A percentile compares a stretch with the other conserved stretches of the same genome.
These are phyloP conservation scores for Antheraea mylitta DNA, from an alignment of 1,140 invertebrate species.

Conservation along the genomic window DNA sequence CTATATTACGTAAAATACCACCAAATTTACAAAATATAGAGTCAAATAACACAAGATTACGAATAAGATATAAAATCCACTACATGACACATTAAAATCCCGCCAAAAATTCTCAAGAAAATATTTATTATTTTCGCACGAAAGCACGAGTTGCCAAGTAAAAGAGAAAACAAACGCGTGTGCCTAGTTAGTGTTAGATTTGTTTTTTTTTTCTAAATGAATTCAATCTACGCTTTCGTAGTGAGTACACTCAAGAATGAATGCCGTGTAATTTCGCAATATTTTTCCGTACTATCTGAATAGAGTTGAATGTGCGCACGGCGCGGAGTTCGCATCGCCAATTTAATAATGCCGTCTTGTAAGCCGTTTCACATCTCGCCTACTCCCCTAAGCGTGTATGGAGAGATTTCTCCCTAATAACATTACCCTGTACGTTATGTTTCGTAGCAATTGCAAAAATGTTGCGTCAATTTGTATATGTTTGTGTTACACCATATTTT, in stretches of 20 bases:
- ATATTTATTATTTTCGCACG: too few species aligned
- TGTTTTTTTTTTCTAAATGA: background rate
- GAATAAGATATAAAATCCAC: too few species aligned
- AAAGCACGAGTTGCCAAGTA: too few species aligned
- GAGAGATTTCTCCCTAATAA: conserved; percentile 32
- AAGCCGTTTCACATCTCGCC: conserved; percentile 26
- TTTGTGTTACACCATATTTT: background rate
- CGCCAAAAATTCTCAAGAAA: too few species aligned
- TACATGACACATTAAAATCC: too few species aligned
- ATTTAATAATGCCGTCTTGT: conserved; percentile 46
- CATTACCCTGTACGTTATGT: conserved; percentile 12
- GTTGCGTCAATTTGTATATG: background rate
- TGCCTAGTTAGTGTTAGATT: background rate
- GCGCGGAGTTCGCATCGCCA: conserved; percentile 24
- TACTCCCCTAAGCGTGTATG: conserved; percentile 26
- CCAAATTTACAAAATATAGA: too few species aligned
- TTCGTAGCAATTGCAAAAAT: background rate
- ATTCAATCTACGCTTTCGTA: background rate
- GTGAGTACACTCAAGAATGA: conserved; percentile 37
- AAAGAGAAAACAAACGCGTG: too few species aligned
- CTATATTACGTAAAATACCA: too few species aligned
- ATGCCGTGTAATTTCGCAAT: conserved; percentile 21
- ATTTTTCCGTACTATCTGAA: conserved; percentile 15
- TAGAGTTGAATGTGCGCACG: conserved; percentile 4
- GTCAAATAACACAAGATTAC: too few species aligned